A percentile compares a stretch with the other conserved stretches of the same genome.
Conservation (phyloP, 2,797 vertebrate species). For the Diplodus puntazzo region DNA sequence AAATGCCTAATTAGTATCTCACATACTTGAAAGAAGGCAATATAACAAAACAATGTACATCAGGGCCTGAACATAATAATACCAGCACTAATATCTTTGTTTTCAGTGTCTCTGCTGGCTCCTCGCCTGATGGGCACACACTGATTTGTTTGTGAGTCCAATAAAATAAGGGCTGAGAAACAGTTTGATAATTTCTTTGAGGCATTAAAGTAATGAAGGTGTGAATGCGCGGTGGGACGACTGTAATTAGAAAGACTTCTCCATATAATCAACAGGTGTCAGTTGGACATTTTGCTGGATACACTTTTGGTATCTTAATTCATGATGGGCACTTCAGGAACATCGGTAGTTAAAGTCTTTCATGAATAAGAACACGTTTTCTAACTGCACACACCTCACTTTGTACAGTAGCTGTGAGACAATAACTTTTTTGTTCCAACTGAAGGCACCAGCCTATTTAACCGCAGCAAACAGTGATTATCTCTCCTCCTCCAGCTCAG, state of each 20-base stretch:
- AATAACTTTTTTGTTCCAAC: constrained; percentile 11
- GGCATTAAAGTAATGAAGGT: background rate
- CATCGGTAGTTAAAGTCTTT: background rate
- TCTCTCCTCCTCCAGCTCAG: background rate
- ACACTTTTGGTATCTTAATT: background rate
- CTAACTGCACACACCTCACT: background rate
- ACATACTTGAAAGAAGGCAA: background rate
- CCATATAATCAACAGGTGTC: constrained; percentile 2
- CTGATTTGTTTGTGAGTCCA: background rate
- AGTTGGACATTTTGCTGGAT: background rate
- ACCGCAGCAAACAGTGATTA: constrained; percentile 9
- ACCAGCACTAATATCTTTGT: background rate
- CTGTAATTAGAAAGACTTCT: background rate
- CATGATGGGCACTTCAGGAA: background rate
- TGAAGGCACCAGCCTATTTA: background rate
- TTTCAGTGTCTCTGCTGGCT: constrained; percentile 5
- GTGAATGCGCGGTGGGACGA: background rate
- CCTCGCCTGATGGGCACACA: background rate
- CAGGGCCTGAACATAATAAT: background rate
- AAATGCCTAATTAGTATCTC: background rate
- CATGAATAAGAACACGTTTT: background rate
- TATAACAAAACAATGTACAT: background rate
- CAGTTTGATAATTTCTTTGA: background rate
- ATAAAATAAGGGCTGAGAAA: background rate
- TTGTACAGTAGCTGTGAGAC: background rate